Conservation (phyloP, 2,797 vertebrate species). For the Eulemur mongoz region DNA sequence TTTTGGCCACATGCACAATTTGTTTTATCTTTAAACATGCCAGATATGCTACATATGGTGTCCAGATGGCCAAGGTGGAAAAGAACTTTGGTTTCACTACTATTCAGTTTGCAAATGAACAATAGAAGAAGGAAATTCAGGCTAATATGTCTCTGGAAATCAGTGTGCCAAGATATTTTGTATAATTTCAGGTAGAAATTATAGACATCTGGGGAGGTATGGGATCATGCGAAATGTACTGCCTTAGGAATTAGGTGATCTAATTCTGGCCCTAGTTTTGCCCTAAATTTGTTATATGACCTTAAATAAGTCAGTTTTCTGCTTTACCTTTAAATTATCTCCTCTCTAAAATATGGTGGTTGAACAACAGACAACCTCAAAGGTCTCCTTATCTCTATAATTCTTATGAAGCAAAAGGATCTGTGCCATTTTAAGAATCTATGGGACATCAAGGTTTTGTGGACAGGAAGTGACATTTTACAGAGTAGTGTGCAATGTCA, state of each 20-base stretch:
- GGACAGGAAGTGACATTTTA: not conserved
- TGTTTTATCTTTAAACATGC: conserved; percentile 32
- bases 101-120: conserved; percentile 25
- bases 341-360: not conserved
- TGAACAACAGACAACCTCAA: not conserved
- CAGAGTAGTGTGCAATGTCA: not conserved
- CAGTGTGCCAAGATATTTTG: not conserved
- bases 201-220: not conserved
- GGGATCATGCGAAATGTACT: not conserved
- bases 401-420: not conserved
- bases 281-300: not conserved
- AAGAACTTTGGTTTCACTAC: conserved; percentile 13
- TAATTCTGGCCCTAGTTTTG: not conserved
- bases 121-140: not conserved
- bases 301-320: conserved; percentile 26
- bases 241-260: not conserved
- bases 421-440: not conserved
- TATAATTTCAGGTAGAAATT: not conserved
- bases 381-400: not conserved
- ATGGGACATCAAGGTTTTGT: not conserved
- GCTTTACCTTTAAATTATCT: not conserved
- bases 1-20: not conserved
- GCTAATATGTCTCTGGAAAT: not conserved
- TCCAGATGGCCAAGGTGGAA: conserved; percentile 30
- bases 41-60: conserved; percentile 19